These are phyloP conservation scores for Bolborhynchus lineola DNA, from an alignment of 2,113 vertebrate species.

Conservation along the genomic window DNA sequence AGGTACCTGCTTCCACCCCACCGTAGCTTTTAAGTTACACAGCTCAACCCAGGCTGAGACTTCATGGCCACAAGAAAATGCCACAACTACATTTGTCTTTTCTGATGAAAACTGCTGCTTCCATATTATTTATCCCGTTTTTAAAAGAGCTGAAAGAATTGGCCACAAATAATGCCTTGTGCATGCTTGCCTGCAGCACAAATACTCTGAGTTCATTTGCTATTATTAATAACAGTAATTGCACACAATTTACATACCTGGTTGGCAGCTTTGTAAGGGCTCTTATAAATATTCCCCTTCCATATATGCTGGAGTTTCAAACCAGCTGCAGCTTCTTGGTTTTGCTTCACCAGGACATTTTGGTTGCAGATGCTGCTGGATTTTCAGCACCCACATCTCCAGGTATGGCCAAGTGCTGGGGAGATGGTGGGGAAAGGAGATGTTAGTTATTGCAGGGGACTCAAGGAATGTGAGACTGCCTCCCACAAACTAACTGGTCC, in stretches of 20 bases:
- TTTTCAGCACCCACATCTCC: accelerated
- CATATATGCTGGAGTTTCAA: neutral
- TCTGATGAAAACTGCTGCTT: neutral
- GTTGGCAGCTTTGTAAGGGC: neutral
- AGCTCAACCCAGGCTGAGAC: neutral
- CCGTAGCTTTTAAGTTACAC: neutral
- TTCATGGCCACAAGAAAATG: accelerated
- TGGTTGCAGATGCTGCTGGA: neutral
- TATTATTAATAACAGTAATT: neutral
- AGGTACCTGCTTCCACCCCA: neutral
- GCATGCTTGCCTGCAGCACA: neutral
- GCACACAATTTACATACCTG: accelerated
- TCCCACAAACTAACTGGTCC: accelerated
- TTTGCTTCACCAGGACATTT: neutral
- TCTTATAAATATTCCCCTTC: neutral
- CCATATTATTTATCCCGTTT: neutral
- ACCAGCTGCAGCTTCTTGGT: neutral
- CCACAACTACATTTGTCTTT: neutral
- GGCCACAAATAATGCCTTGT: neutral
- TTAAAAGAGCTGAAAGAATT: neutral
- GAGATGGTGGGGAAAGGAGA: too few species aligned
- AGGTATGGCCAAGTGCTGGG: accelerated
- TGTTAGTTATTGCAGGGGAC: neutral
- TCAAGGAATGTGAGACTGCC: neutral
- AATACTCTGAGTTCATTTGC: neutral